phyloP scores from a whole-genome alignment of 2,797 vertebrate genomes.

The Chloroceryle inda region DNA sequence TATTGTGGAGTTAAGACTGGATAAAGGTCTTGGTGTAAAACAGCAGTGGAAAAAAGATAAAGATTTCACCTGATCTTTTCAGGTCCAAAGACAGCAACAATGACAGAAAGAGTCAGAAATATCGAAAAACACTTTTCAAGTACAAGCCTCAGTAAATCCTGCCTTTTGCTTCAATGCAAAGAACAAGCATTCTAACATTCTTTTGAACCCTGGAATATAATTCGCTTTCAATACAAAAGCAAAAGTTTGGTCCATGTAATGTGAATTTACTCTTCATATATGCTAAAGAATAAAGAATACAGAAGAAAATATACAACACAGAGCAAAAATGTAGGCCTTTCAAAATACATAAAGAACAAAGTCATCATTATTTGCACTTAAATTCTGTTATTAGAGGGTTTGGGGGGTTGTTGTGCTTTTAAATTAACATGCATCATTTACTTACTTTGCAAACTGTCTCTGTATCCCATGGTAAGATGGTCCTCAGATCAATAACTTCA shows the following conservation, averaged over 20 bases:
- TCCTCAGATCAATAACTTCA: slow-evolving; percentile 95
- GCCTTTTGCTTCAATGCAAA: background rate
- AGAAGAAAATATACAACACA: background rate
- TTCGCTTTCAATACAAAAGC: background rate
- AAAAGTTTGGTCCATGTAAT: background rate
- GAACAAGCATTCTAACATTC: background rate
- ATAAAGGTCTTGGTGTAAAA: background rate
- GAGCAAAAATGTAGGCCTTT: background rate
- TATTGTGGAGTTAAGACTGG: background rate
- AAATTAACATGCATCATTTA: background rate
- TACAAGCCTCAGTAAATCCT: background rate
- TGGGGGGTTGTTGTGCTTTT: background rate
- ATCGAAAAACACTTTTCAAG: background rate
- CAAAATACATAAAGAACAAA: background rate
- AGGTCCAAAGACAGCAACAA: background rate
- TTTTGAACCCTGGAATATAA: background rate
- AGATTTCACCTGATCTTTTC: background rate
- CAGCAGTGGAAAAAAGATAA: background rate
- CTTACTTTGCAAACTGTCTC: slow-evolving; percentile 96
- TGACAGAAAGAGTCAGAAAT: background rate
- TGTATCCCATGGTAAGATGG: slow-evolving; percentile 94
- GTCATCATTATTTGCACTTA: background rate
- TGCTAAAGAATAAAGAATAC: background rate
- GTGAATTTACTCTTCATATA: background rate
- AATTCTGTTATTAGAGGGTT: background rate